phyloP scores from a whole-genome alignment of 2,888 invertebrate species.

The Aleiodes testaceus region DNA sequence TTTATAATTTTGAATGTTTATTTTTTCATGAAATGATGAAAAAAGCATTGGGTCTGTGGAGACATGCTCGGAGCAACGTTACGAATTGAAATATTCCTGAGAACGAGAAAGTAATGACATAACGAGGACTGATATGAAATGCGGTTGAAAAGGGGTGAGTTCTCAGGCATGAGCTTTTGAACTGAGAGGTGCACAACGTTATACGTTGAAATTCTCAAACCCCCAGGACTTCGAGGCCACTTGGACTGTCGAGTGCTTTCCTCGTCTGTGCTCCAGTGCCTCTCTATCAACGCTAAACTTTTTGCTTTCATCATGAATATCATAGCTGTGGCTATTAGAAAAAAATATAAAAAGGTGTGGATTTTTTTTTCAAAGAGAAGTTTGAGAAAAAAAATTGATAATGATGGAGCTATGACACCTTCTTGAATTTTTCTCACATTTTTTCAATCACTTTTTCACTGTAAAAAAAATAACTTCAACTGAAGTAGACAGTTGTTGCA shows the following conservation, averaged over 20 bases:
- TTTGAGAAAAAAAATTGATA: background rate
- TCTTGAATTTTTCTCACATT: too few species aligned
- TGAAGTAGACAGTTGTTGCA: conserved; percentile 37
- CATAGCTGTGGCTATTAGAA: background rate
- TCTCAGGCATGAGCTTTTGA: conserved; percentile 54
- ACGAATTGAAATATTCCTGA: conserved; percentile 43
- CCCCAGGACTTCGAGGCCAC: conserved; percentile 59
- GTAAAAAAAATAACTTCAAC: background rate
- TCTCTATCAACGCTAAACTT: conserved; percentile 54
- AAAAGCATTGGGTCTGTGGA: too few species aligned
- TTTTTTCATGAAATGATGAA: too few species aligned
- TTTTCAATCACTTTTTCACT: background rate
- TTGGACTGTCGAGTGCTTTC: conserved; percentile 59
- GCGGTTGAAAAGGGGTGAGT: conserved; percentile 34
- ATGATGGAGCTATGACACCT: too few species aligned
- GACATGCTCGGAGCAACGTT: background rate
- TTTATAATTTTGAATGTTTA: too few species aligned
- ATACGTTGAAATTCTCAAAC: conserved; percentile 49
- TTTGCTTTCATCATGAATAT: conserved; percentile 26
- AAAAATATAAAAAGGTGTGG: background rate
- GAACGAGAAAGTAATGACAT: conserved; percentile 49
- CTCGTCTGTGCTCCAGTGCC: conserved; percentile 55
- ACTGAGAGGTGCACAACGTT: conserved; percentile 49
- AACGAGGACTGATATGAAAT: conserved; percentile 52
- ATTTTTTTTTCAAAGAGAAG: background rate